Evolutionary conservation across 2,797 vertebrate genomes (phyloP), one percentile per base, ranked within the genome.

Genomic region (Eulemur rubriventer): DNA sequence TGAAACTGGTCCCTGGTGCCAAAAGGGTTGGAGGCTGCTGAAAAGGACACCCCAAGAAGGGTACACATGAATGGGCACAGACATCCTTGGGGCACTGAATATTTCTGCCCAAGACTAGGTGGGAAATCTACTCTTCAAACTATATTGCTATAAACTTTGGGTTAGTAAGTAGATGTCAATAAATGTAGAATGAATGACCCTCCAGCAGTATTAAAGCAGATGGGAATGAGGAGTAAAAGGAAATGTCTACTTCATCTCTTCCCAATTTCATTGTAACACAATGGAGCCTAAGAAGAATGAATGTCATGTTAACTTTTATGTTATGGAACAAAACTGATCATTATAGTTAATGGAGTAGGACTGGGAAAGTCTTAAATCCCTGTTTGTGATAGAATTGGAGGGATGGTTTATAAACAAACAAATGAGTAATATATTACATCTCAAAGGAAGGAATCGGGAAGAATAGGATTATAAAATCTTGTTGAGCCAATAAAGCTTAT

Each of bases 331-430:
- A 61, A 65, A 70, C 38, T 87, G 57, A 28, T 38, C 30, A 30
- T 33, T 67, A 11, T 67, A 28, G 24, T 63, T 96, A 96, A 85
- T 80, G 73, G 61, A 91, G 14, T 46, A 69, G 63, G 28, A 26
- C 50, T 93, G 50, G 50, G 33, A 82, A 95, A 89, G 16, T 75
- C 89, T 93, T 91, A 86, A 91, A 96, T 94, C 35, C 35, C 48
- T 91, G n/a, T 72, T 85, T 93, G 38, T 50, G 33, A 89, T 33
- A 93, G 57, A 96, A 86, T 41, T 89, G 26, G 30, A 65, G 33
- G 57, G 24, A 80, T 41, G 7, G 33, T 10, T 87, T 88, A 75
- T 50, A 48, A 85, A 86, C 86, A 76, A 81, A 89, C 10, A 41
- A 81, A 63, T 92, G 86, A 83, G 41, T 80, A 73, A 92, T 76